phyloP scores from a whole-genome alignment of 30 jellyfish, hydroid and myxozoan species.

The Rhopilema esculentum region DNA sequence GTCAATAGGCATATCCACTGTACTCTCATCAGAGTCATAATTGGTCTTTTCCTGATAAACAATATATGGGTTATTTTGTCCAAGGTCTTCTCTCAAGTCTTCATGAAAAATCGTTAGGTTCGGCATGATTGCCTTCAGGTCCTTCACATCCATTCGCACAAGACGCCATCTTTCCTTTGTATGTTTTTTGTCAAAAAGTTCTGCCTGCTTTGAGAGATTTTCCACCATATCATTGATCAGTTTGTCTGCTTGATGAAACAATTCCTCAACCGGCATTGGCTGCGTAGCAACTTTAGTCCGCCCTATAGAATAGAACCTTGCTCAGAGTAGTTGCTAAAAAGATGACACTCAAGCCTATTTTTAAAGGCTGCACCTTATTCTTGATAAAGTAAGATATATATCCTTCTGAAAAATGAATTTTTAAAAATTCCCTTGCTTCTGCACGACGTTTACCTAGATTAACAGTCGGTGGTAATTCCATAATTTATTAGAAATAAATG shows the following conservation, averaged over 20 bases:
- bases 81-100: not conserved
- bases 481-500: too few species aligned
- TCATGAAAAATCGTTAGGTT: slow-evolving; percentile 27
- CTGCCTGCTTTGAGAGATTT: not conserved
- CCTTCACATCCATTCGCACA: slow-evolving; percentile 28
- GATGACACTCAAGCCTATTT: not conserved
- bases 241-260: not conserved
- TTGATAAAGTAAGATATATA: too few species aligned
- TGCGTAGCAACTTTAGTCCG: slow-evolving; percentile 11
- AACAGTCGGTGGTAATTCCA: too few species aligned
- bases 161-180: slow-evolving; percentile 19
- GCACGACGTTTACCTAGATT: too few species aligned
- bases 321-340: too few species aligned
- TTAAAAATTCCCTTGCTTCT: too few species aligned
- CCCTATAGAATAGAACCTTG: slow-evolving; percentile 12
- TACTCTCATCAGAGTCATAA: slow-evolving; percentile 15
- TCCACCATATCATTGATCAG: not conserved
- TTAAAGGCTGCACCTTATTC: too few species aligned
- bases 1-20: slow-evolving; percentile 43
- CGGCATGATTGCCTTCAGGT: slow-evolving; percentile 28
- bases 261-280: not conserved
- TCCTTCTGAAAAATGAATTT: not conserved
- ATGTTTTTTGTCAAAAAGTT: slow-evolving; percentile 17
- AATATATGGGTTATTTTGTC: not conserved
- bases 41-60: not conserved